Evolutionary conservation across 2,113 vertebrate genomes (phyloP).

Genomic region (Petroica traversi): DNA sequence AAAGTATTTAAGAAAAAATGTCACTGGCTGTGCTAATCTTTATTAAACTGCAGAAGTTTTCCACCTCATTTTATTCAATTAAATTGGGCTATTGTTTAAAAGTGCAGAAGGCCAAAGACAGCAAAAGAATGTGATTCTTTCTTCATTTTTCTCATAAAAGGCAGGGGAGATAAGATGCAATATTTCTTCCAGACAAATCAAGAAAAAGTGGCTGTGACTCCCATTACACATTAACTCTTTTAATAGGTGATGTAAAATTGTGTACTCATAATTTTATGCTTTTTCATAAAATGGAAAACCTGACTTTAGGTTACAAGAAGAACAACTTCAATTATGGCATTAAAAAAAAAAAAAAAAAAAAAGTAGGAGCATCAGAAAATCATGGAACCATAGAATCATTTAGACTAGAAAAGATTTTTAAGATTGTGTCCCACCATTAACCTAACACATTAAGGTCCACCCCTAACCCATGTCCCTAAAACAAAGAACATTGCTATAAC

Average conservation of each 20-base stretch:
- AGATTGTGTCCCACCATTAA: background rate
- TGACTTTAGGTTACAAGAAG: background rate
- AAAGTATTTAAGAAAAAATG: background rate
- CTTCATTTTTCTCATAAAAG: background rate
- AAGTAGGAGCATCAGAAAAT: background rate
- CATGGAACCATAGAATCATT: background rate
- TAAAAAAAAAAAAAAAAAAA: background rate
- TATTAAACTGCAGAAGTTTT: background rate
- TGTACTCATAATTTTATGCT: background rate
- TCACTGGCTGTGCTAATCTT: background rate
- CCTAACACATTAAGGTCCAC: background rate
- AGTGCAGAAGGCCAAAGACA: background rate
- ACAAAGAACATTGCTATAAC: background rate
- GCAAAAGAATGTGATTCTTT: background rate
- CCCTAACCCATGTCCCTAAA: background rate
- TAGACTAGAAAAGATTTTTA: background rate
- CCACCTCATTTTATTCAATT: background rate
- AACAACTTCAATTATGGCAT: background rate
- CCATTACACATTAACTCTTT: background rate
- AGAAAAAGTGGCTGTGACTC: background rate
- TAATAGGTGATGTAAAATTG: background rate
- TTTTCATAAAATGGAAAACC: background rate
- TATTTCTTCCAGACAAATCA: background rate
- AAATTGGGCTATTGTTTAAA: background rate
- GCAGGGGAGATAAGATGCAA: background rate